Conservation (phyloP, 2,113 vertebrate genomes). For the Phylloscopus trochilus region DNA sequence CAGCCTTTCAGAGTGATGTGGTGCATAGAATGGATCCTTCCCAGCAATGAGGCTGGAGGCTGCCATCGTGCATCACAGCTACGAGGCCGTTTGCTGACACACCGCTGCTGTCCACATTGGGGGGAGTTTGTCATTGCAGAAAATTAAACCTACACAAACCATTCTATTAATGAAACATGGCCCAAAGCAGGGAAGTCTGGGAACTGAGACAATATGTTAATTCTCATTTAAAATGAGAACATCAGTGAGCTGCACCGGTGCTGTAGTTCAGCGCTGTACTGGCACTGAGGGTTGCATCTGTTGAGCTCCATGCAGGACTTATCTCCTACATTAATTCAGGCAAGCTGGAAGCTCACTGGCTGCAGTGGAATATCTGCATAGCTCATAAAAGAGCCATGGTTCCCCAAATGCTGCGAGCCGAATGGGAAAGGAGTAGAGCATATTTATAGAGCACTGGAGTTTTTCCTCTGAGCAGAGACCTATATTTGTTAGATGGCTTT, state of each 20-base stretch:
- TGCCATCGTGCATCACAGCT: not conserved
- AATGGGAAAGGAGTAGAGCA: not conserved
- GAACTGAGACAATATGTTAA: not conserved
- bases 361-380: not conserved
- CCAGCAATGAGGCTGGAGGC: not conserved
- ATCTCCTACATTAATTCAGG: not conserved
- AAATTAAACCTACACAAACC: not conserved
- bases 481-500: not conserved
- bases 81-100: accelerated
- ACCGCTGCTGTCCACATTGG: not conserved
- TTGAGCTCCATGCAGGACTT: not conserved
- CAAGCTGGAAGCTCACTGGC: not conserved
- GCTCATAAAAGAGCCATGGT: not conserved
- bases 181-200: not conserved
- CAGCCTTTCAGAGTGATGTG: not conserved
- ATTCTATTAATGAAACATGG: not conserved
- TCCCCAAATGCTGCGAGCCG: not conserved
- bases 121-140: not conserved
- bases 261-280: not conserved
- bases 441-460: not conserved
- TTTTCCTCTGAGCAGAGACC: not conserved
- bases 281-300: not conserved
- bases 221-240: not conserved
- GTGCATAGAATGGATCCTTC: not conserved
- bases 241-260: not conserved